Conservation (phyloP, 2,113 vertebrate species). For the Sitta europaea region DNA sequence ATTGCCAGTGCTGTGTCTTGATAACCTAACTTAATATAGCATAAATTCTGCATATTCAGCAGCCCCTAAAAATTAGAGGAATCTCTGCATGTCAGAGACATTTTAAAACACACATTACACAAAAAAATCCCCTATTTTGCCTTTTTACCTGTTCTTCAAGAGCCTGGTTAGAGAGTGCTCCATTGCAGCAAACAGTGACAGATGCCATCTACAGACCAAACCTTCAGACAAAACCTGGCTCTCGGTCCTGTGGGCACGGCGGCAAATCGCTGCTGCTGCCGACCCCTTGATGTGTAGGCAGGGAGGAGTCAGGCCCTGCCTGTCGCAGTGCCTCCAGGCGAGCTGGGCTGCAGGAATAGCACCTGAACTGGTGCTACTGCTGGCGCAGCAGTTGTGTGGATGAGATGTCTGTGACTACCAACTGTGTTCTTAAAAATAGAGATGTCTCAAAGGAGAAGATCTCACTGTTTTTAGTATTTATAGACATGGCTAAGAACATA, state of each 20-base stretch:
- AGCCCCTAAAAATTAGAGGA: not conserved
- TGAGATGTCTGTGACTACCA: not conserved
- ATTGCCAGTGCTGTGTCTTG: fast-evolving
- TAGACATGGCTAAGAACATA: not conserved
- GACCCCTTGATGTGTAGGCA: fast-evolving
- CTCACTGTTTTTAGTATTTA: not conserved
- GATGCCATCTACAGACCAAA: not conserved
- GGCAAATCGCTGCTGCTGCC: fast-evolving
- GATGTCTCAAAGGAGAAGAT: not conserved
- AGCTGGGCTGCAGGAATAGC: not conserved
- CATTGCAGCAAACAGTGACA: not conserved
- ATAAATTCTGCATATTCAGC: not conserved
- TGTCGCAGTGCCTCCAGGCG: fast-evolving
- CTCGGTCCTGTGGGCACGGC: not conserved
- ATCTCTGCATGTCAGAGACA: not conserved
- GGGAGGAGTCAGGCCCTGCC: not conserved
- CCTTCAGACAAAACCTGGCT: not conserved
- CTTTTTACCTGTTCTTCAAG: not conserved
- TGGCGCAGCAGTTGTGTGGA: not conserved
- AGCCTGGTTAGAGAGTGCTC: not conserved
- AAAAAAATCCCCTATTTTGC: not conserved
- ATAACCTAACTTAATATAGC: not conserved
- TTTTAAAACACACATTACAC: not conserved
- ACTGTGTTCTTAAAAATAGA: slow-evolving; percentile 14
- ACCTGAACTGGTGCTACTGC: not conserved